These are phyloP conservation scores for Acipenser transmontanus DNA, from an alignment of 2,797 vertebrate species.

Conservation along the genomic window DNA sequence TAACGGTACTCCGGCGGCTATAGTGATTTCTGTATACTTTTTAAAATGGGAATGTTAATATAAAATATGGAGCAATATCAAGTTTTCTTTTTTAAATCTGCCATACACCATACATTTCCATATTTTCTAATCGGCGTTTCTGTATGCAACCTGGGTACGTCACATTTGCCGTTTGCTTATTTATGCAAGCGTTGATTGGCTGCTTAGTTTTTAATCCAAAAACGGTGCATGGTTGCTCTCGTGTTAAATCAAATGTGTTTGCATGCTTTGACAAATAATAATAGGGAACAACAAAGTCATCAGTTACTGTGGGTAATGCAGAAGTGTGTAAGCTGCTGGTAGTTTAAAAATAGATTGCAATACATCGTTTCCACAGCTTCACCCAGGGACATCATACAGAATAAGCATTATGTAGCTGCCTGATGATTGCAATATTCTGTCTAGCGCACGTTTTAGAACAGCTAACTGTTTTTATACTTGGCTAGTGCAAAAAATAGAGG, in stretches of 20 bases:
- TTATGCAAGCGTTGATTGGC: neutral
- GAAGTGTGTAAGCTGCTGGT: constrained; percentile 51
- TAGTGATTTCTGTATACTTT: too few relatives aligned
- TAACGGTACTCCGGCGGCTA: too few relatives aligned
- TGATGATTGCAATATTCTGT: neutral
- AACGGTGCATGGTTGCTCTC: constrained; percentile 2
- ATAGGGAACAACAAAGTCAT: neutral
- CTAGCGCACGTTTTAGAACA: too few relatives aligned
- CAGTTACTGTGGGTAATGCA: constrained; percentile 32
- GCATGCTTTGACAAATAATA: constrained; percentile 1
- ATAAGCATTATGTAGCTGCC: constrained; percentile 1
- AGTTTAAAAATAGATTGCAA: constrained; percentile 68
- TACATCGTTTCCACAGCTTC: constrained; percentile 66
- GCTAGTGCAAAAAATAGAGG: neutral
- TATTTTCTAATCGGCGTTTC: too few relatives aligned
- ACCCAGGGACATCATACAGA: constrained; percentile 43
- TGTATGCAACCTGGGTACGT: neutral
- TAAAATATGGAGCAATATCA: too few relatives aligned
- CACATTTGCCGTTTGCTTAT: neutral
- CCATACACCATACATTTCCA: too few relatives aligned
- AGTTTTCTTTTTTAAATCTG: too few relatives aligned
- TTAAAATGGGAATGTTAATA: too few relatives aligned
- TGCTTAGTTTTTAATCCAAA: constrained; percentile 10
- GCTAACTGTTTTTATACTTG: neutral
- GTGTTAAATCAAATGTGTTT: constrained; percentile 9